Percentiles rank a stretch among this genome's conserved stretches.
These are phyloP conservation scores for Hylaeus volcanicus DNA, from an alignment of 1,140 invertebrate species.

Conservation along the genomic window DNA sequence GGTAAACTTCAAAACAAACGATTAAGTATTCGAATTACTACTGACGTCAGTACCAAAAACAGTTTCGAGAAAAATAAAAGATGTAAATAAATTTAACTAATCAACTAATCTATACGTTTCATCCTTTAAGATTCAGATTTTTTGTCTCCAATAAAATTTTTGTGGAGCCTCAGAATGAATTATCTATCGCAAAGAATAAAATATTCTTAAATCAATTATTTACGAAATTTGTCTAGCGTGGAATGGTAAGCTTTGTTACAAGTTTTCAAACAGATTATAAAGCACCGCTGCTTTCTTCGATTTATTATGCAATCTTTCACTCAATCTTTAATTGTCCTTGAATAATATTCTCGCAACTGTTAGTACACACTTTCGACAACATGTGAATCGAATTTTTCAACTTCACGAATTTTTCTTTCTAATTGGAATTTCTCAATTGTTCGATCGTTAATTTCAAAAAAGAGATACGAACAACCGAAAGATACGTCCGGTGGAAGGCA, in stretches of 20 bases:
- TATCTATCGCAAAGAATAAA: no score
- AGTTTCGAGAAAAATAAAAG: no score
- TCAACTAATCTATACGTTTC: no score
- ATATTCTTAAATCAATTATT: background rate
- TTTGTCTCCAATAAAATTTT: no score
- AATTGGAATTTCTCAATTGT: conserved; percentile 31
- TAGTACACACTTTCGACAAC: conserved; percentile 11
- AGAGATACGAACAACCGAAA: background rate
- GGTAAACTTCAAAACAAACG: no score
- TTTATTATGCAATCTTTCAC: background rate
- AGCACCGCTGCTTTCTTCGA: background rate
- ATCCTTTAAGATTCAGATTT: no score
- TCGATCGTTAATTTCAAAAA: background rate
- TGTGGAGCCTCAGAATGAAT: no score
- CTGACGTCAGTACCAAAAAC: no score
- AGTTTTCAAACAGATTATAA: background rate
- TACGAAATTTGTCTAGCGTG: background rate
- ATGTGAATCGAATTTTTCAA: background rate
- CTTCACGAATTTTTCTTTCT: conserved; percentile 2
- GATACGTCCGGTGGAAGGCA: conserved; percentile 8
- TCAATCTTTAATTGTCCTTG: conserved; percentile 33
- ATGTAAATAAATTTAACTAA: no score
- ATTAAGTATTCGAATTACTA: no score
- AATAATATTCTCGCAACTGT: conserved; percentile 22
- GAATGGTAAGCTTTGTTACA: no score